Percentiles rank a stretch among this genome's conserved stretches.
These are phyloP conservation scores for Melanostoma mellinum DNA, from an alignment of 2,888 invertebrate genomes.

Conservation along the genomic window DNA sequence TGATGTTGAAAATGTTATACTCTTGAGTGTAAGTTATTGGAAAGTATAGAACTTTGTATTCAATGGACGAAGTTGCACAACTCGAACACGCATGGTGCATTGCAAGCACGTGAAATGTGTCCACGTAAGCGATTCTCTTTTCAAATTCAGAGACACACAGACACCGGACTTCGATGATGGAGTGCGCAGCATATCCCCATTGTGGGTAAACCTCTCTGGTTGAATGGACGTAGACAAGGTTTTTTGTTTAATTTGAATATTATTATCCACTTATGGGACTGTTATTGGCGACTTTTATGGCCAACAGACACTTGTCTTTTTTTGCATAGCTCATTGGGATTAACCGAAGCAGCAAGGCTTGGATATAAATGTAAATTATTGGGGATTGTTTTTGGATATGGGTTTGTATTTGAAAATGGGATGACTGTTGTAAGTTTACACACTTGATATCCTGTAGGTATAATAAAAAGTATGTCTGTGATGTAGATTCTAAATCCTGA, in stretches of 20 bases:
- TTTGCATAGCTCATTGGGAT: constrained; percentile 12
- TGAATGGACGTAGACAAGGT: constrained; percentile 54
- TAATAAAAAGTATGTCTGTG: constrained; percentile 1
- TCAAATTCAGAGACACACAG: constrained; percentile 15
- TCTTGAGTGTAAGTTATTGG: constrained; percentile 13
- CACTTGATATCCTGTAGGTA: constrained; percentile 23
- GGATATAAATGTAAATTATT: constrained; percentile 49
- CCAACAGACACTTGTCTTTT: constrained; percentile 30
- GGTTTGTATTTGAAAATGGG: neutral
- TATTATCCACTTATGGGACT: constrained; percentile 47
- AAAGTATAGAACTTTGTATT: constrained; percentile 48
- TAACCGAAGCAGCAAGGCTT: constrained; percentile 24
- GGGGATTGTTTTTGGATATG: constrained; percentile 13
- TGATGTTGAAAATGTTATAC: constrained; percentile 2
- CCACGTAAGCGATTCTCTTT: constrained; percentile 40
- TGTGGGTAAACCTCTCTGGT: constrained; percentile 15
- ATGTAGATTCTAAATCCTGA: constrained; percentile 3
- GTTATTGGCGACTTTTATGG: constrained; percentile 35
- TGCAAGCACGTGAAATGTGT: constrained; percentile 38
- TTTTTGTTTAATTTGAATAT: constrained; percentile 56
- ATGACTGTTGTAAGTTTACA: constrained; percentile 42
- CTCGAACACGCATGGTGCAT: constrained; percentile 56
- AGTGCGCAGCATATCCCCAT: neutral
- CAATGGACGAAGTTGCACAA: constrained; percentile 63
- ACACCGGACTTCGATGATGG: constrained; percentile 3